Conservation (phyloP, 2,113 vertebrate species). For the Neodon shergylaensis region DNA sequence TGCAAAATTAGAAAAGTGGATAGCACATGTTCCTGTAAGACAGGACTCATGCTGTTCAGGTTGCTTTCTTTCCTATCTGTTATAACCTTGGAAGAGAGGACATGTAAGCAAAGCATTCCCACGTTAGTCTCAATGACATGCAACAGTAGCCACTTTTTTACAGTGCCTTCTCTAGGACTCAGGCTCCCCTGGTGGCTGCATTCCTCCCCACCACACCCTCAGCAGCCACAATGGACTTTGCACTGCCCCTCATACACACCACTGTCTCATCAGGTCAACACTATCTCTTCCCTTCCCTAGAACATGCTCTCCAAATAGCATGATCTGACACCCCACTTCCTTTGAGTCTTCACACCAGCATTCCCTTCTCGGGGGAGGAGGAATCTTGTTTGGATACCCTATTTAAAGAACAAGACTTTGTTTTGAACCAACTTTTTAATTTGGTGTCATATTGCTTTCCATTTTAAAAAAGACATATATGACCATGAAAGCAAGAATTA, state of each 20-base stretch:
- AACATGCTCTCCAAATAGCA: background rate
- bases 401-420: background rate
- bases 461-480: background rate
- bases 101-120: background rate
- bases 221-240: background rate
- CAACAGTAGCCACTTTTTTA: no score
- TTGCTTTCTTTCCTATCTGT: background rate
- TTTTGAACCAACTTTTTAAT: background rate
- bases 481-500: background rate
- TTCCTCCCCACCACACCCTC: background rate
- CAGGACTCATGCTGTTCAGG: background rate
- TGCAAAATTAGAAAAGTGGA: background rate
- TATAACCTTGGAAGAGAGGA: background rate
- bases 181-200: background rate
- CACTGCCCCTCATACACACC: background rate
- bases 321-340: background rate
- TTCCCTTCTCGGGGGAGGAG: background rate
- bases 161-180: background rate
- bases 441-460: background rate
- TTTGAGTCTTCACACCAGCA: background rate
- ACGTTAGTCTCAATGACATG: no score
- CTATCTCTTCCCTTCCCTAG: background rate
- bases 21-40: background rate
- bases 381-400: background rate
- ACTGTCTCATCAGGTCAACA: background rate